Base-by-base conservation (phyloP, 2,113 vertebrate genomes). In the Speoplatyrhinus poulsoni region DNA sequence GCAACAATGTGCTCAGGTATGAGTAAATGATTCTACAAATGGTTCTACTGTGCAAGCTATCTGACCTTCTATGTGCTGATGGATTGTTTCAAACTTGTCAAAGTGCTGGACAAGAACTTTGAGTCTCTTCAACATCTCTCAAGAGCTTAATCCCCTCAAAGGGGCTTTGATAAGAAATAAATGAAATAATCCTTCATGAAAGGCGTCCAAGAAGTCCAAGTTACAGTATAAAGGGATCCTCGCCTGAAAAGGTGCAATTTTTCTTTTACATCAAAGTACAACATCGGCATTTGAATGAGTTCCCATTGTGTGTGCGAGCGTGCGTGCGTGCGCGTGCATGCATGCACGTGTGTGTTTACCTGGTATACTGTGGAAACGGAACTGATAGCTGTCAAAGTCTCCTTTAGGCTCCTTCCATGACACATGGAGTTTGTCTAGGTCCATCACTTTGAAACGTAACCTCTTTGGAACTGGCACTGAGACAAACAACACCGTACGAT, bases 321-420 rank as follows among this genome's bases (percentile, higher is more conserved):
- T 59, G 57, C 32, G 32, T 59, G 57, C 32, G 32, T 26, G 19
- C 19, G 48, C 10, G 48, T 19, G n/a, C 17, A 12, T 60, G 12
- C n/a, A 8, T n/a, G n/a, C 32, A 6, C 13, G 19, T 53, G 16
- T 46, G 64, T 9, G 33, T 56, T 72, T 85, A 93, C 93, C 93
- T 90, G 88, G 85, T 64, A 75, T 60, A 57, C 77, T 91, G 75
- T 70, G 90, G 85, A 90, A 93, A 69, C 89, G 80, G 79, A 94
- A 87, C 69, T 84, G 82, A 82, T 92, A 94, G 82, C 90, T 87
- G 75, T 94, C 90, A 77, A 92, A 84, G 47, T 91, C 87, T 81
- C 89, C 92, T 81, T 90, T 93, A 56, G 93, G 92, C 72, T 92
- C 91, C 77, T 85, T 93, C 93, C 93, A 94, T 60, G 85, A 73